phyloP scores from a whole-genome alignment of 2,888 invertebrate species.

The Caenorhabditis plicata region DNA sequence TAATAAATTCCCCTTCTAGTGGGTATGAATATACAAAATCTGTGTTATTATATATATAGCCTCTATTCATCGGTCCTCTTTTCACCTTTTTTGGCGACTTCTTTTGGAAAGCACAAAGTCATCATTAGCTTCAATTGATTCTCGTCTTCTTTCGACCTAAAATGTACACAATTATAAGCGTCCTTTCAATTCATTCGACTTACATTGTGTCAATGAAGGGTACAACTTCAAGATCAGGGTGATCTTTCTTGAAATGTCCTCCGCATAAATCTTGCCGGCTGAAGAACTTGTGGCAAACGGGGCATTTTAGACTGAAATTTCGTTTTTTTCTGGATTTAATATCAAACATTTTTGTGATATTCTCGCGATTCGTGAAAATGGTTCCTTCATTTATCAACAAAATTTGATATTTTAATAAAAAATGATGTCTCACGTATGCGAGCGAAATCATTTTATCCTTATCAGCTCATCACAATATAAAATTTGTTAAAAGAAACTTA shows the following conservation, averaged over 20 bases:
- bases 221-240: conserved; percentile 15
- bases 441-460: too few relatives aligned
- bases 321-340: neutral
- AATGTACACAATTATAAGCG: too few relatives aligned
- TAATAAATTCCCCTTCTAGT: too few relatives aligned
- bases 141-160: conserved; percentile 24
- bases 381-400: too few relatives aligned
- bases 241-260: conserved; percentile 30
- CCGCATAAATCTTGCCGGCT: conserved; percentile 29
- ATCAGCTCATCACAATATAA: too few relatives aligned
- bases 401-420: too few relatives aligned
- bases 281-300: conserved; percentile 29
- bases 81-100: conserved; percentile 5
- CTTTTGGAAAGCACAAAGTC: conserved; percentile 27
- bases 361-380: too few relatives aligned
- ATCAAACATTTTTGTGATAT: too few relatives aligned
- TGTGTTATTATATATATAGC: neutral
- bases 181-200: conserved; percentile 3
- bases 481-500: conserved; percentile 3
- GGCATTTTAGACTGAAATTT: conserved; percentile 23
- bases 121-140: conserved; percentile 18
- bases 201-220: conserved; percentile 34
- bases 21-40: too few relatives aligned
- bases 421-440: too few relatives aligned
- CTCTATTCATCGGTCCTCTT: neutral